A percentile compares a stretch with the other conserved stretches of the same genome.
These are phyloP conservation scores for Leucopsar rothschildi DNA, from an alignment of 2,113 vertebrate genomes.

Conservation along the genomic window DNA sequence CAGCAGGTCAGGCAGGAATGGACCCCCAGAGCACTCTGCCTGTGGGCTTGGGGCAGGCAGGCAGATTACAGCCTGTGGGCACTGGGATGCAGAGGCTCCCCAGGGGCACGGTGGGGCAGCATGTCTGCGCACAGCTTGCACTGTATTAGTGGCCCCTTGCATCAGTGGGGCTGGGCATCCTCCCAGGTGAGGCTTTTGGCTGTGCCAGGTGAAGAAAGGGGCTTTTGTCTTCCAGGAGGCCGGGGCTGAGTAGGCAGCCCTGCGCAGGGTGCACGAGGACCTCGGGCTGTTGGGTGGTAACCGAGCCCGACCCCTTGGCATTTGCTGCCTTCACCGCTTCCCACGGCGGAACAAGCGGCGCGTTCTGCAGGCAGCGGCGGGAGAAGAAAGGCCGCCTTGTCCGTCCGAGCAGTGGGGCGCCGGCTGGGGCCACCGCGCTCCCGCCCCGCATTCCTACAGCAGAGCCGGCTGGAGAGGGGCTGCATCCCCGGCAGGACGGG, in stretches of 20 bases:
- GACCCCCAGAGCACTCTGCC: rapidly evolving
- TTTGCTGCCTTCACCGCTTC: conserved; percentile 41
- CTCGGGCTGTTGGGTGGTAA: not conserved
- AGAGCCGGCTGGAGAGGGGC: conserved; percentile 52
- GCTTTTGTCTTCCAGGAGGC: not conserved
- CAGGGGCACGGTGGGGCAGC: rapidly evolving
- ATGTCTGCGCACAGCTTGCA: rapidly evolving
- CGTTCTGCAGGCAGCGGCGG: conserved; percentile 30
- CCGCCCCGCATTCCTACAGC: conserved; percentile 14
- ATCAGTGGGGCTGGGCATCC: not conserved
- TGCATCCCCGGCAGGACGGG: not conserved
- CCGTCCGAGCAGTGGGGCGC: conserved; percentile 11
- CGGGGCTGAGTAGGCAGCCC: not conserved
- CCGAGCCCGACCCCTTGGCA: conserved; percentile 50
- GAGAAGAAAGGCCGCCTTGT: conserved; percentile 68
- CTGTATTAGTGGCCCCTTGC: not conserved
- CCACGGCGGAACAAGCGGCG: conserved; percentile 54
- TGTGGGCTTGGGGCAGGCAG: not conserved
- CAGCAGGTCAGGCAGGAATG: not conserved
- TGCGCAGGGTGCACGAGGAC: not conserved
- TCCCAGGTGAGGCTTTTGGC: conserved; percentile 38
- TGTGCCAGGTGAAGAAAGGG: not conserved
- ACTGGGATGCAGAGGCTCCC: not conserved
- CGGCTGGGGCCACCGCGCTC: not conserved
- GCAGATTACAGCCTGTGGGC: not conserved